Conservation (phyloP, 2,113 vertebrate species). For the Labrus mixtus region DNA sequence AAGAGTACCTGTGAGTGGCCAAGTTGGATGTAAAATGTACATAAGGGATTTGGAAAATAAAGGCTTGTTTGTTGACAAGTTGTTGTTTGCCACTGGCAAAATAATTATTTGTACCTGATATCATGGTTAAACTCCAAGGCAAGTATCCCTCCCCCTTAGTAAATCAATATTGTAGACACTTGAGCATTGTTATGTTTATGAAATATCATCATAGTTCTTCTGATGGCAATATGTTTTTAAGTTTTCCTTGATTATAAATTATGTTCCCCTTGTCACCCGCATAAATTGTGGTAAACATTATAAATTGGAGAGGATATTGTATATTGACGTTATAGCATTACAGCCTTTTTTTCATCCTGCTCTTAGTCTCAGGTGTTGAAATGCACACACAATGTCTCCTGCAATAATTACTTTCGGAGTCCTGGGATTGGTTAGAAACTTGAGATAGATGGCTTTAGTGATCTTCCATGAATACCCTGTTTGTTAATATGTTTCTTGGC, state of each 20-base stretch:
- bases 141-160: conserved; percentile 42
- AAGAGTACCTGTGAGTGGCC: conserved; percentile 15
- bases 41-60: conserved; percentile 34
- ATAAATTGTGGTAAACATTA: conserved; percentile 5
- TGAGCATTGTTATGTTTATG: conserved; percentile 30
- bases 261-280: conserved; percentile 2
- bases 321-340: background rate
- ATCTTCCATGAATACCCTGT: conserved; percentile 46
- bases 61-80: conserved; percentile 33
- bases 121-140: conserved; percentile 48
- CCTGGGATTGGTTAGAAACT: conserved; percentile 46
- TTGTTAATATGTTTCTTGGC: conserved; percentile 56
- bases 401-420: conserved; percentile 49
- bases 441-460: conserved; percentile 67
- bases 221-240: conserved; percentile 27
- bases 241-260: conserved; percentile 25
- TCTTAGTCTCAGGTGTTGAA: conserved; percentile 31
- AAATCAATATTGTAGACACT: conserved; percentile 52
- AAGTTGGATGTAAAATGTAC: conserved; percentile 6
- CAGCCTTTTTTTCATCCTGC: conserved; percentile 14
- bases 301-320: background rate
- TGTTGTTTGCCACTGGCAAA: conserved; percentile 38
- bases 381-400: conserved; percentile 44
- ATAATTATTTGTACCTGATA: conserved; percentile 45
- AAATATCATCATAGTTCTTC: conserved; percentile 32